Conservation (phyloP, 2,888 invertebrate genomes). For the Oxyteleia sp. region DNA sequence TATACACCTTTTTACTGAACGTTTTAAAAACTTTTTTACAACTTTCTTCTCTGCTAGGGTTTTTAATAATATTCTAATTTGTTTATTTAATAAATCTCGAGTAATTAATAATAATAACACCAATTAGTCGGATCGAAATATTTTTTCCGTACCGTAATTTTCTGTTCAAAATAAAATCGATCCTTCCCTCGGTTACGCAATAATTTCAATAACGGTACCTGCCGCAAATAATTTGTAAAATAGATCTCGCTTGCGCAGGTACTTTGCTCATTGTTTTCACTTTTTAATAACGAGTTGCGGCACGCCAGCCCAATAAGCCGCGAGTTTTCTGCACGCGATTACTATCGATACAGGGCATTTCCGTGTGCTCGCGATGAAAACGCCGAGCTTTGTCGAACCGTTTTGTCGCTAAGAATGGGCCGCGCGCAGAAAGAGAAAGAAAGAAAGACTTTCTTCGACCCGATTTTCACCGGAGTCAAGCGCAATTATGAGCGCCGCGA, state of each 20-base stretch:
- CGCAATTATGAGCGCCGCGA: constrained; percentile 57
- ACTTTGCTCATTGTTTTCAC: constrained; percentile 74
- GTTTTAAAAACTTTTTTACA: no score
- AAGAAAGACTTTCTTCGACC: constrained; percentile 74
- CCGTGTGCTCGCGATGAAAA: constrained; percentile 28
- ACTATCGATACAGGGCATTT: constrained; percentile 46
- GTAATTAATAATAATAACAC: not conserved
- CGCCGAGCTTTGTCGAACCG: not conserved
- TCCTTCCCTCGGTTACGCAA: constrained; percentile 33
- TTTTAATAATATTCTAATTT: no score
- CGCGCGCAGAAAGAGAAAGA: constrained; percentile 20
- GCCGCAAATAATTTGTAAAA: constrained; percentile 48
- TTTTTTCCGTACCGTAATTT: constrained; percentile 5
- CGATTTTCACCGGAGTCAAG: constrained; percentile 69
- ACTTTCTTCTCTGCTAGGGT: no score
- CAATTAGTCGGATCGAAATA: not conserved
- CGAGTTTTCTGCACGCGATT: constrained; percentile 66
- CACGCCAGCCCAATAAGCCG: constrained; percentile 64
- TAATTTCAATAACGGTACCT: constrained; percentile 47
- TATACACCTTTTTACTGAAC: no score
- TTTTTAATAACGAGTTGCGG: constrained; percentile 72
- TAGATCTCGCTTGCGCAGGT: constrained; percentile 44
- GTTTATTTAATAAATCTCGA: no score
- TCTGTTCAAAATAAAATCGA: constrained; percentile 7
- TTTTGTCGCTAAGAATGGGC: constrained; percentile 22